Percentiles rank a stretch among this genome's conserved stretches.
These are phyloP conservation scores for Leucozona laternaria DNA, from an alignment of 2,888 invertebrate species.

Conservation along the genomic window DNA sequence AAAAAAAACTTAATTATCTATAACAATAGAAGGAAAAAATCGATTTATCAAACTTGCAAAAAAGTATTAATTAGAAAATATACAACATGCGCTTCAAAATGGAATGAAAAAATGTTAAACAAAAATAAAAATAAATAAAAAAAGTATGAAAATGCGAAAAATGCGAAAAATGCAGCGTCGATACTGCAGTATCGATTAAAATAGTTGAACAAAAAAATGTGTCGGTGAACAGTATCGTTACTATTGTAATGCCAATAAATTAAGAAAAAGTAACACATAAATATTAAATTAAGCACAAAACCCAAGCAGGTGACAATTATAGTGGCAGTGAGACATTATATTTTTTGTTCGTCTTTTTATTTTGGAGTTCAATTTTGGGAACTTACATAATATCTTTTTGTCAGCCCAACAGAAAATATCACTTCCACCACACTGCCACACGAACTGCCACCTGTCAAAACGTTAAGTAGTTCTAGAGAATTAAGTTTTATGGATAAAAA, in stretches of 20 bases:
- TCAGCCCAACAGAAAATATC: slow-evolving; percentile 14
- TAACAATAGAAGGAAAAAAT: slow-evolving; percentile 39
- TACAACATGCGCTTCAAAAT: slow-evolving; percentile 36
- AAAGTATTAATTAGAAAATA: background rate
- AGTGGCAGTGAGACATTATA: slow-evolving; percentile 56
- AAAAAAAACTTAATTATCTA: slow-evolving; percentile 17
- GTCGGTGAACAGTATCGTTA: slow-evolving; percentile 68
- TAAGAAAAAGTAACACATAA: slow-evolving; percentile 38
- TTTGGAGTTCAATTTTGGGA: slow-evolving; percentile 44
- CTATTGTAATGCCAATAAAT: slow-evolving; percentile 68
- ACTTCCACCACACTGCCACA: slow-evolving; percentile 63
- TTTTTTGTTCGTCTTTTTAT: background rate
- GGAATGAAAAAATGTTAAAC: slow-evolving; percentile 37
- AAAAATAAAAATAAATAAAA: background rate
- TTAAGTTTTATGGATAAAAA: slow-evolving; percentile 51
- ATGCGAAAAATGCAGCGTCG: slow-evolving; percentile 27
- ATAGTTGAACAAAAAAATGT: slow-evolving; percentile 1
- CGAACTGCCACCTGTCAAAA: slow-evolving; percentile 64
- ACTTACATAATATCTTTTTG: slow-evolving; percentile 41
- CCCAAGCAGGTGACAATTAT: slow-evolving; percentile 54
- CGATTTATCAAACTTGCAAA: slow-evolving; percentile 32
- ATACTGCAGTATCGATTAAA: slow-evolving; percentile 20
- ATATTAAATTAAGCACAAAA: slow-evolving; percentile 57
- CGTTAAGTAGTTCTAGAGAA: slow-evolving; percentile 74
- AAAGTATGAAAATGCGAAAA: slow-evolving; percentile 21